Conservation (phyloP, 2,888 invertebrate species). For the Arrhopalites spinosus region DNA sequence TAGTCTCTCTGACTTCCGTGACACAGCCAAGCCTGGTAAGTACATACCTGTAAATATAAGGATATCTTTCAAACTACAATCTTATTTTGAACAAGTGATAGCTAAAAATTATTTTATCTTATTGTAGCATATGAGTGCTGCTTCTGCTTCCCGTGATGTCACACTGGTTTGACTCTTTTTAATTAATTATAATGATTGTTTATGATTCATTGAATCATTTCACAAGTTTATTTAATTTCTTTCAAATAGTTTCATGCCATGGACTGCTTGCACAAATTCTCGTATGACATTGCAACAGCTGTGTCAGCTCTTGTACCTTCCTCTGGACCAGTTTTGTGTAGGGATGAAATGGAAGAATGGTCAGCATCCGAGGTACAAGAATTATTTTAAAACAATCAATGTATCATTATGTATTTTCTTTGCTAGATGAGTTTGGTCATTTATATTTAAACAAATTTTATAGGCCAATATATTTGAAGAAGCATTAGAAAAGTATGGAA, state of each 20-base stretch:
- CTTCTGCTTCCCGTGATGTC: conserved; percentile 97
- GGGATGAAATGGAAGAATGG: conserved; percentile 99
- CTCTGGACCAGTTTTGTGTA: conserved; percentile 92
- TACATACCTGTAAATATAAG: background rate
- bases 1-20: conserved; percentile 97
- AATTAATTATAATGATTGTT: too few relatives aligned
- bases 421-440: background rate
- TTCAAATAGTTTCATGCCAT: conserved; percentile 90
- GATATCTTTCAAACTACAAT: background rate
- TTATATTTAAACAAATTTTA: conserved; percentile 65
- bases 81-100: too few relatives aligned
- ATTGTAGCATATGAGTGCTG: conserved; percentile 95
- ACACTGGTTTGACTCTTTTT: too few relatives aligned
- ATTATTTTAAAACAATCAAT: too few relatives aligned
- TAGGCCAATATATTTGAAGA: conserved; percentile 93
- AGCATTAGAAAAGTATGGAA: conserved; percentile 96
- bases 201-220: too few relatives aligned
- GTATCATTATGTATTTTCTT: background rate
- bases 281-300: conserved; percentile 88
- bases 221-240: conserved; percentile 59
- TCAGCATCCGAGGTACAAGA: conserved; percentile 84
- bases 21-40: conserved; percentile 90
- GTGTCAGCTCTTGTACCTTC: conserved; percentile 91
- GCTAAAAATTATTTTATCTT: background rate
- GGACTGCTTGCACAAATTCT: conserved; percentile 92